These are phyloP conservation scores for Trachelus troglodyta DNA, from an alignment of 2,888 invertebrate species.

Conservation along the genomic window DNA sequence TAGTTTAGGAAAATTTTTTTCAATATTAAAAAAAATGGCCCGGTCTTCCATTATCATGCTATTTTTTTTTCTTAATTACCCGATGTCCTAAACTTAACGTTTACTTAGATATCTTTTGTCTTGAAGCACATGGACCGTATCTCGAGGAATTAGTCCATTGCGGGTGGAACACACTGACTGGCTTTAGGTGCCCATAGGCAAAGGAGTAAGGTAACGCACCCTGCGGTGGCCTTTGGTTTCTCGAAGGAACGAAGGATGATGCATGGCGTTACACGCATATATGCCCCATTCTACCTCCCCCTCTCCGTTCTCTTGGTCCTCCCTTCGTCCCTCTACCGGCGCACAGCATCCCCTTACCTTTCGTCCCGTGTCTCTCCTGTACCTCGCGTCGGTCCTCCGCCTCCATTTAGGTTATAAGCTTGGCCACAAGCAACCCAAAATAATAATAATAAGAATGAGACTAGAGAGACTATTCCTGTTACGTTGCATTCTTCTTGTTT, in stretches of 20 bases:
- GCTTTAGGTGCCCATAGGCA: slow-evolving; percentile 46
- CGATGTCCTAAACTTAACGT: not conserved
- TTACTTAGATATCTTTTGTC: not conserved
- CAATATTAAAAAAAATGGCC: not conserved
- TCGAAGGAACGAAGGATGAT: slow-evolving; percentile 62
- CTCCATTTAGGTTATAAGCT: slow-evolving; percentile 51
- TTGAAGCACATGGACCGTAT: not conserved
- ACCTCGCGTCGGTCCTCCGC: slow-evolving; percentile 35
- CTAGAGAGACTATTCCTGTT: slow-evolving; percentile 63
- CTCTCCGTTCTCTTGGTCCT: slow-evolving; percentile 16
- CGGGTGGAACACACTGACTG: slow-evolving; percentile 22
- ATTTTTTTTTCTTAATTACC: not conserved
- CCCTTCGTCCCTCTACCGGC: slow-evolving; percentile 9
- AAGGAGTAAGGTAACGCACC: slow-evolving; percentile 61
- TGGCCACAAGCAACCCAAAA: slow-evolving; percentile 49
- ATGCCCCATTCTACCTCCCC: slow-evolving; percentile 35
- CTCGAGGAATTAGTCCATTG: not conserved
- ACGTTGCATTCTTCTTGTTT: slow-evolving; percentile 62
- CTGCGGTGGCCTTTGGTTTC: slow-evolving; percentile 64
- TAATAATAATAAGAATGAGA: slow-evolving; percentile 56
- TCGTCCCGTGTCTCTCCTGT: slow-evolving; percentile 36
- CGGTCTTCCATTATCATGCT: not conserved
- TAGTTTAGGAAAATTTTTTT: not conserved
- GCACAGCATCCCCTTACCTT: slow-evolving; percentile 13
- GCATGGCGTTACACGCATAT: slow-evolving; percentile 64